Base-by-base conservation (phyloP, 2,888 invertebrate genomes). In the Rambutsinella grinnellia region DNA sequence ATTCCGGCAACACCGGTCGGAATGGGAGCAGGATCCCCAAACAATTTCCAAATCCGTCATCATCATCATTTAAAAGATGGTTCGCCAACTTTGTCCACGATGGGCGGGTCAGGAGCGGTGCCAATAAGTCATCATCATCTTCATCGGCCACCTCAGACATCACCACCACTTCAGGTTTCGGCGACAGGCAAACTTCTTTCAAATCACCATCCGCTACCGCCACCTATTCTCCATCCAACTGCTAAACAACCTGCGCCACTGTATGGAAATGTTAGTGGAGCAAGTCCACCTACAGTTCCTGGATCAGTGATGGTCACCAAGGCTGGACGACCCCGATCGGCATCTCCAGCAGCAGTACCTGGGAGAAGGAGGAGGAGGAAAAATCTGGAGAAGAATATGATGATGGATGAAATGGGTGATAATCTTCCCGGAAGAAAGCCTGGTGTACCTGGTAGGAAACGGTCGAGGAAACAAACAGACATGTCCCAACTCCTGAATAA, bases 341-440 rank as follows among this genome's bases (percentile, higher is more conserved):
- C 36, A 76, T 80, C 61, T 70, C 74, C 92, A 89, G 56, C 53
- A 67, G 69, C 51, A 56, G 57, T 79, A 74, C 70, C 21, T 92
- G 91, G 85, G 94, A 89, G 79, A 95, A 93, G 86, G 95, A 95
- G 86, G 95, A 95, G 0, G 95, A 95, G 87, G 95, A 95, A 0
- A 95, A 95, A 0, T 93, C 94, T 0, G 94, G 95, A 86, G 93
- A 93, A 1, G 92, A 92, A 85, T 94, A n/a, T n/a, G n/a, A 89
- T 5, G 90, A 94, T 82, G 93, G 93, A 62, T 1, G 69, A 61
- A 5, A 24, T 21, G 10, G 49, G 54, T 54, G 68, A 60, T 19
- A 46, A 53, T 51, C 27, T 75, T 44, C 53, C 54, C 23, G 61
- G 24, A 36, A 51, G 44, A 15, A 75, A 75, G 36, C 67, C 51